A percentile compares a stretch with the other conserved stretches of the same genome.
Evolutionary conservation across 2,797 vertebrate species (phyloP).

Genomic region (Siniperca scherzeri): DNA sequence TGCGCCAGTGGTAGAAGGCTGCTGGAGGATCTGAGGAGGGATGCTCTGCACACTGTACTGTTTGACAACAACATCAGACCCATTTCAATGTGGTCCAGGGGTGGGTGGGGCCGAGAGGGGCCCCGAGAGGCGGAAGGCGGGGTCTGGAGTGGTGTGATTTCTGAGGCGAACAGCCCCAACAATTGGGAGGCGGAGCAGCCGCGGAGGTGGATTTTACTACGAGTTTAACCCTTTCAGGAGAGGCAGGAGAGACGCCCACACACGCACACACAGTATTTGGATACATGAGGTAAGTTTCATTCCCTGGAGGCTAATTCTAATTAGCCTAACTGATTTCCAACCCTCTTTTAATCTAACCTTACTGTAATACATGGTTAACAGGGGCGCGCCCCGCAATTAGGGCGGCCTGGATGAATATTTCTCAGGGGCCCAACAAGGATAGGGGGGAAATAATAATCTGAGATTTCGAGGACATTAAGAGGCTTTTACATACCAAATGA

Average conservation of each 20-base stretch:
- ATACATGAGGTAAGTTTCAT: background rate
- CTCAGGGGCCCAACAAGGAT: background rate
- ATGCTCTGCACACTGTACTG: conserved; percentile 67
- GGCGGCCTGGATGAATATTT: background rate
- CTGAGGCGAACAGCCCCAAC: conserved; percentile 64
- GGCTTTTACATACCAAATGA: background rate
- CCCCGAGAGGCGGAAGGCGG: conserved; percentile 51
- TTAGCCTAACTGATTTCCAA: too few relatives aligned
- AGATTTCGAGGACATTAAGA: background rate
- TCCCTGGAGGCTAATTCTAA: background rate
- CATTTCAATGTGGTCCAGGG: conserved; percentile 82
- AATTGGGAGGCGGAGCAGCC: conserved; percentile 68
- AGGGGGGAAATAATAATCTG: too few relatives aligned
- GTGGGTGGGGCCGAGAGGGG: conserved; percentile 72
- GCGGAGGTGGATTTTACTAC: conserved; percentile 53
- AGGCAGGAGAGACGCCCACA: background rate
- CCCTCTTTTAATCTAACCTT: too few relatives aligned
- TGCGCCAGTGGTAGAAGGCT: background rate
- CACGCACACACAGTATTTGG: background rate
- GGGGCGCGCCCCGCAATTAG: background rate
- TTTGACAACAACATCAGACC: conserved; percentile 78
- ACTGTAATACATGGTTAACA: background rate
- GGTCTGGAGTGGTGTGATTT: conserved; percentile 86
- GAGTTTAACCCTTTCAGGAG: conserved; percentile 68
- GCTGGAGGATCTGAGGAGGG: conserved; percentile 21